Base-by-base conservation (phyloP, 2,797 vertebrate genomes). In the Spinus pinus region DNA sequence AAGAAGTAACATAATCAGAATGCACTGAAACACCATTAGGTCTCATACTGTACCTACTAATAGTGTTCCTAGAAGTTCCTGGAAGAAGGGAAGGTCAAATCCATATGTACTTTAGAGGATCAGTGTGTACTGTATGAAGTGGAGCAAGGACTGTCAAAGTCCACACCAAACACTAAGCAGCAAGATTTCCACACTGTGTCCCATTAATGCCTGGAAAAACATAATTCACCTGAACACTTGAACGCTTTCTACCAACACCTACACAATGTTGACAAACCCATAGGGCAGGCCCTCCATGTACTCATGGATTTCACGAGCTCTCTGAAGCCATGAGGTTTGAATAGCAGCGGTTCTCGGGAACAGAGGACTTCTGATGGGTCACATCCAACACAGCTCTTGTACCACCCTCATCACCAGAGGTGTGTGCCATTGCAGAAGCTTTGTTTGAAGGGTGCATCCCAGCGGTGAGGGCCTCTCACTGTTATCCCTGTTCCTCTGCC, bases 401-500 rank as follows among this genome's bases (percentile, higher is more conserved):
- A 67, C 21, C 33, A 46, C 14, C 18, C 35, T 31, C 18, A 6
- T 27, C 49, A 70, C 7, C 11, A 7, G 1, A 41, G 19, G 50
- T 1, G 0, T 16, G 24, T 13, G 51, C 21, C 53, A 41, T 12
- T 70, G 37, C 24, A 66, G 27, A 31, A 71, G 53, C 39, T 11
- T 37, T 67, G 20, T 10, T 10, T n/a, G 58, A 77, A 64, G 13
- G 16, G 33, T 13, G 8, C 41, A 58, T n/a, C 21, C 46, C 57
- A 62, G 39, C 2, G 1, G 9, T 4, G 35, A 74, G 18, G 35
- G 37, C 10, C 18, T 19, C 18, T 51, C 0, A 0, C 51, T 53
- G 7, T 50, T 7, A 51, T 31, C 30, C 57, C 19, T 2, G 0
- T 10, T 81, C 28, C 56, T 25, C 49, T 35, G 44, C 24, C 2